Evolutionary conservation across 2,797 vertebrate genomes (phyloP).

Genomic region (Perodicticus potto): DNA sequence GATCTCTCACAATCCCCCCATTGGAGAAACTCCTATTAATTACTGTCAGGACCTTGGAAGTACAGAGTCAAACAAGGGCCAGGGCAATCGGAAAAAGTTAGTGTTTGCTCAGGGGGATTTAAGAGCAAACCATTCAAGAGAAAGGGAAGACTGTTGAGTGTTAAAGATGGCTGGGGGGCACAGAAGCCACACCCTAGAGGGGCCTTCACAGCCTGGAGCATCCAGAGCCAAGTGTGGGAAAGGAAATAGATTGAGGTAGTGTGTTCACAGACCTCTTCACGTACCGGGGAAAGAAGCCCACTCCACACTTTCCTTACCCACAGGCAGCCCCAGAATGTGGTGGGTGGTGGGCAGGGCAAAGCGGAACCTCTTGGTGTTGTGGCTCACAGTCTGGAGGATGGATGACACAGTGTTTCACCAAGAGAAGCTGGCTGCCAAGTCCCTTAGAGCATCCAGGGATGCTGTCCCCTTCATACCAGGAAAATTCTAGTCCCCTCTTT

Average conservation of each 20-base stretch:
- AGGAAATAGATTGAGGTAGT: background rate
- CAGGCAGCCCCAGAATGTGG: conserved; percentile 88
- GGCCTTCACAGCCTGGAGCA: background rate
- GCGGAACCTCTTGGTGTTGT: conserved; percentile 88
- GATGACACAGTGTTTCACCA: conserved; percentile 54
- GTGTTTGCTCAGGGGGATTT: background rate
- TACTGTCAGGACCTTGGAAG: background rate
- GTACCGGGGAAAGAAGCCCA: conserved; percentile 3
- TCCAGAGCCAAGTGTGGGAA: background rate
- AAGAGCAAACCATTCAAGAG: background rate
- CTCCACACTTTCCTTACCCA: conserved; percentile 84
- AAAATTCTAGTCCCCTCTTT: background rate
- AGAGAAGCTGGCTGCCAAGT: background rate
- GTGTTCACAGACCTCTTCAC: background rate
- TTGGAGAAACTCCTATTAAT: background rate
- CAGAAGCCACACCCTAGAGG: conserved; percentile 38
- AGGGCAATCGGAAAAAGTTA: background rate
- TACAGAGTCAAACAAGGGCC: background rate
- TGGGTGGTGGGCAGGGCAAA: conserved; percentile 88
- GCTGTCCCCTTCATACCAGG: background rate
- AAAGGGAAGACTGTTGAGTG: background rate
- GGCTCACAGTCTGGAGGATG: conserved; percentile 85
- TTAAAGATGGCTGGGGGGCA: background rate
- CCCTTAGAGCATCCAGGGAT: background rate
- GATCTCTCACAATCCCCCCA: background rate